These are phyloP conservation scores for Danionella cerebrum DNA, from an alignment of 2,113 vertebrate genomes.

Conservation along the genomic window DNA sequence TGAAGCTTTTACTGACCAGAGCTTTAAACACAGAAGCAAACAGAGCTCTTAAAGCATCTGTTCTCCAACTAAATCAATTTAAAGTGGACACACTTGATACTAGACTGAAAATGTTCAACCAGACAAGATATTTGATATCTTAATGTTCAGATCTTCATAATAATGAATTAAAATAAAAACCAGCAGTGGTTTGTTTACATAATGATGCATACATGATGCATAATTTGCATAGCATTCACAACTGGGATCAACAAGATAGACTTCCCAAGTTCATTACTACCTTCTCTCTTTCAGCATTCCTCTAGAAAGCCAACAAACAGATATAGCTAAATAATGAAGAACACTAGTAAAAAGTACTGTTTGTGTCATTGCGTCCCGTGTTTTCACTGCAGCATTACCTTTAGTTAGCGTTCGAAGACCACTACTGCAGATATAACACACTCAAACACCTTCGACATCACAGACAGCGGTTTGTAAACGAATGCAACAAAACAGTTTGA, in stretches of 20 bases:
- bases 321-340: too few species aligned
- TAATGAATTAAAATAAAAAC: too few species aligned
- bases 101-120: neutral
- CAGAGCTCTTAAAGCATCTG: neutral
- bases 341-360: too few species aligned
- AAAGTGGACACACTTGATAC: neutral
- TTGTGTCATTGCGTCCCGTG: neutral
- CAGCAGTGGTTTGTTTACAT: too few species aligned
- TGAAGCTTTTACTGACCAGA: constrained; percentile 38
- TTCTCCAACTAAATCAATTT: neutral
- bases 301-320: neutral
- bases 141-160: neutral
- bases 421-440: neutral
- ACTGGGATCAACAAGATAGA: too few species aligned
- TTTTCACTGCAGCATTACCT: constrained; percentile 12
- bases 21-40: constrained; percentile 25
- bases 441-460: neutral
- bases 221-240: too few species aligned
- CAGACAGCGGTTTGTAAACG: neutral
- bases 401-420: constrained; percentile 16
- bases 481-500: neutral
- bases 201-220: too few species aligned
- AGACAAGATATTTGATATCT: neutral
- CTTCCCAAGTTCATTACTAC: neutral
- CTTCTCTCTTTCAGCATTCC: neutral